Evolutionary conservation across 2,888 invertebrate species (phyloP).

Genomic region (Scrobipalpa costella): DNA sequence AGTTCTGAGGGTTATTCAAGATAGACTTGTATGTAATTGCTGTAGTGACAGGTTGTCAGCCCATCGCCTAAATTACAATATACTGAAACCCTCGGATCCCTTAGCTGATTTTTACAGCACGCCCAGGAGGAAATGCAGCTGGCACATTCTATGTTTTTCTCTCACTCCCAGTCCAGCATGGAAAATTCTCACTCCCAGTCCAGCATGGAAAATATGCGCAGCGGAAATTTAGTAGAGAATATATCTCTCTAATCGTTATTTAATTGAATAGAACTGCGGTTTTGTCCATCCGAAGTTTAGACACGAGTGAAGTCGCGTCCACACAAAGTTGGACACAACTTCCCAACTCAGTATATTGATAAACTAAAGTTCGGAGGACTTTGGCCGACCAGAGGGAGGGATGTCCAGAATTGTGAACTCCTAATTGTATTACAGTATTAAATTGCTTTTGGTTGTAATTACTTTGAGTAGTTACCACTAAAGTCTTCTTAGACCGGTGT

Average conservation of each 20-base stretch:
- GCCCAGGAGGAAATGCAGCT: too few relatives aligned
- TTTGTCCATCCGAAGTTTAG: constrained; percentile 10
- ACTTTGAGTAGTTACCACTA: background rate
- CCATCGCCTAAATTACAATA: too few relatives aligned
- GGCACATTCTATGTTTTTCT: too few relatives aligned
- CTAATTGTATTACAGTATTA: constrained; percentile 8
- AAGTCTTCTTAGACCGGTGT: constrained; percentile 3
- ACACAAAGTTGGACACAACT: constrained; percentile 5
- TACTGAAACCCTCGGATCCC: too few relatives aligned
- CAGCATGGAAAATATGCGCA: too few relatives aligned
- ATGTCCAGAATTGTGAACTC: constrained; percentile 4
- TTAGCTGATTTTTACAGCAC: too few relatives aligned
- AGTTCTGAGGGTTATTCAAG: too few relatives aligned
- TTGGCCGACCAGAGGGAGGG: background rate
- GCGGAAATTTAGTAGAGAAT: too few relatives aligned
- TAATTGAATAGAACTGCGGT: constrained; percentile 14
- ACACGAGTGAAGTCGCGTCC: background rate
- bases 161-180: too few relatives aligned
- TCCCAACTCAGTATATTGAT: constrained; percentile 9
- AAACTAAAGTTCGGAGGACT: constrained; percentile 14
- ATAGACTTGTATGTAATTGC: too few relatives aligned
- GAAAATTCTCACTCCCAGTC: too few relatives aligned
- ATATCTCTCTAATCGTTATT: background rate
- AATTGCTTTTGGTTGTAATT: constrained; percentile 13
- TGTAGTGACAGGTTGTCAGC: too few relatives aligned